Evolutionary conservation across 1,140 invertebrate species (phyloP).

Genomic region (Hirudo medicinalis): DNA sequence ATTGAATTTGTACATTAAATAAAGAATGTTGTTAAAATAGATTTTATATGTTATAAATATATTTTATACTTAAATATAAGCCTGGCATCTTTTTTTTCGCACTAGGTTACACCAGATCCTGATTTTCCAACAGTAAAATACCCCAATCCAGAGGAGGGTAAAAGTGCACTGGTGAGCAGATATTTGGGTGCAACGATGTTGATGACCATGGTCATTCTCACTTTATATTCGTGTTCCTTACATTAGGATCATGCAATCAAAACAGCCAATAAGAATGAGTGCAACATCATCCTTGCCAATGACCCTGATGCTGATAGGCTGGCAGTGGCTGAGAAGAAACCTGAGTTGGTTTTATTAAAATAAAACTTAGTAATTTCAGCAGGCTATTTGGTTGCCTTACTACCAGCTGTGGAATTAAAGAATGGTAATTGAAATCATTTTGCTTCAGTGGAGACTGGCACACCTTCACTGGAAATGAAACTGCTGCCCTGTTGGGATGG

Average conservation of each 20-base stretch:
- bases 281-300: conserved; percentile 76
- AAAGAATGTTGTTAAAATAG: not conserved
- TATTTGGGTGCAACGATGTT: not conserved
- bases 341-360: conserved; percentile 18
- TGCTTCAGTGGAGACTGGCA: conserved; percentile 60
- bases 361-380: no score
- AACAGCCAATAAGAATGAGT: conserved; percentile 59
- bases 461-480: conserved; percentile 87
- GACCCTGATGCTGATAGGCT: conserved; percentile 96
- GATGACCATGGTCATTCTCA: not conserved
- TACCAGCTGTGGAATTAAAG: no score
- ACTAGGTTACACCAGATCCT: conserved; percentile 74
- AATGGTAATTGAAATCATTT: no score
- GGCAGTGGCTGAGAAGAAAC: conserved; percentile 64
- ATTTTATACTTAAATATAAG: not conserved
- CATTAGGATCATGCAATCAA: conserved; percentile 59
- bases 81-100: conserved; percentile 11
- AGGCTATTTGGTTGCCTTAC: no score
- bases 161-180: conserved; percentile 56
- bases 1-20: not conserved
- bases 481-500: conserved; percentile 87
- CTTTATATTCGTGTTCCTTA: not conserved
- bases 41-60: not conserved
- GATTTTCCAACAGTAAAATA: conserved; percentile 92
- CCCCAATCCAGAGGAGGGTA: conserved; percentile 95